Evolutionary conservation across 2,113 vertebrate species (phyloP).

Genomic region (Erythrolamprus reginae): DNA sequence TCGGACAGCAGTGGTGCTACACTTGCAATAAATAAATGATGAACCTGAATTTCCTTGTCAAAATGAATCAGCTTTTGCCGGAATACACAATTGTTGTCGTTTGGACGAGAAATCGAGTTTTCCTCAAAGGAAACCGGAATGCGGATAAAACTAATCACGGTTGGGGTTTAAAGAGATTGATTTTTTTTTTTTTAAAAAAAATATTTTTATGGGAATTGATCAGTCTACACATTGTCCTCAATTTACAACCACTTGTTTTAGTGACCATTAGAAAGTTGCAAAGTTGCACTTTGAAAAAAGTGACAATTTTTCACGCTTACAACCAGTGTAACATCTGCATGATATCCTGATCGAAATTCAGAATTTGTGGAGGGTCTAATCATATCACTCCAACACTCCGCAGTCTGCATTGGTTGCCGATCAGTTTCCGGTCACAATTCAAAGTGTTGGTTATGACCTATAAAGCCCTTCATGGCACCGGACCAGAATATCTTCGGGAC

Average conservation of each 20-base stretch:
- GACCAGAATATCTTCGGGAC: no score
- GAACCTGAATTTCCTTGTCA: background rate
- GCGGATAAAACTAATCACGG: background rate
- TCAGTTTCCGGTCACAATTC: no score
- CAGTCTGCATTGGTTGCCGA: no score
- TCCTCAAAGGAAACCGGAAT: background rate
- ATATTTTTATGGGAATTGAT: background rate
- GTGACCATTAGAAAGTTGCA: no score
- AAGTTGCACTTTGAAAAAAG: background rate
- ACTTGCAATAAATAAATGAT: conserved; percentile 24
- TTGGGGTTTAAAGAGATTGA: background rate
- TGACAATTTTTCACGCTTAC: background rate
- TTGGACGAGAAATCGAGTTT: background rate
- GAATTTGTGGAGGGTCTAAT: no score
- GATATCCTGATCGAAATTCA: background rate
- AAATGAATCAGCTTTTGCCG: background rate
- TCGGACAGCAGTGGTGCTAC: background rate
- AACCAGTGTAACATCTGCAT: background rate
- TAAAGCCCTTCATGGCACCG: no score
- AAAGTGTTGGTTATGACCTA: no score
- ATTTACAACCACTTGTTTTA: background rate
- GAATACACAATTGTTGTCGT: background rate
- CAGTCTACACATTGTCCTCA: background rate
- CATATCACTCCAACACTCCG: no score
- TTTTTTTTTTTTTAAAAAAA: no score